Evolutionary conservation across 1,140 invertebrate genomes (phyloP), one percentile per base, ranked within the genome.

Genomic region (Caerostris extrusa): DNA sequence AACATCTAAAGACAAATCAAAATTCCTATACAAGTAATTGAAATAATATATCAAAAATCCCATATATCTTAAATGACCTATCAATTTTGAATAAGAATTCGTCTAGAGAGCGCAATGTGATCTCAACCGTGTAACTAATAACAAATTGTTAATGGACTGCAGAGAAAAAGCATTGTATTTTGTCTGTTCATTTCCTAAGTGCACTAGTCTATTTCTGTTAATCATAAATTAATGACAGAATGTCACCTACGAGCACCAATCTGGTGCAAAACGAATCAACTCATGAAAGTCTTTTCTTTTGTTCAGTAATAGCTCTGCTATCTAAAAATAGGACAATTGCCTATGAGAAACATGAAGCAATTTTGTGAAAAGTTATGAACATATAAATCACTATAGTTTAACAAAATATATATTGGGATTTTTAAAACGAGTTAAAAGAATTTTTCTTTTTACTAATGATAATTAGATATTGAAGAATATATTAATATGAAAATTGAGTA

Each of bases 161-260:
- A 85, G 19, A 58, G 8, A 3, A 12, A 85, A 85, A 85, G 7
- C 57, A 58, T 14, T 56, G 56, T 14, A n/a, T 85, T 58, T 10
- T n/a, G 17, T 58, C 82, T 34, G 55, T 19, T 85, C 82, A 56
- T 57, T 85, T 56, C 57, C 82, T 58, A 85, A 58, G 57, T 57
- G 82, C 57, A 58, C 7, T 85, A 6, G 53, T n/a, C 56, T 57
- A 85, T 58, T 57, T 56, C n/a, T n/a, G 82, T 57, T 85, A 57
- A 85, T 85, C 57, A 56, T 12, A 56, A 57, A 85, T 85, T 85
- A 85, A 85, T 85, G 82, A 56, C 55, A 7, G 7, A 57, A 7
- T 85, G 82, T 56, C 82, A 85, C 8, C 8, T 19, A n/a, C 50
- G 55, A 19, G 7, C 50, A 19, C 55, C 17, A n/a, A 58, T 85